These are phyloP conservation scores for Apodemia hepburni DNA, from an alignment of 2,888 invertebrate genomes.

Conservation along the genomic window DNA sequence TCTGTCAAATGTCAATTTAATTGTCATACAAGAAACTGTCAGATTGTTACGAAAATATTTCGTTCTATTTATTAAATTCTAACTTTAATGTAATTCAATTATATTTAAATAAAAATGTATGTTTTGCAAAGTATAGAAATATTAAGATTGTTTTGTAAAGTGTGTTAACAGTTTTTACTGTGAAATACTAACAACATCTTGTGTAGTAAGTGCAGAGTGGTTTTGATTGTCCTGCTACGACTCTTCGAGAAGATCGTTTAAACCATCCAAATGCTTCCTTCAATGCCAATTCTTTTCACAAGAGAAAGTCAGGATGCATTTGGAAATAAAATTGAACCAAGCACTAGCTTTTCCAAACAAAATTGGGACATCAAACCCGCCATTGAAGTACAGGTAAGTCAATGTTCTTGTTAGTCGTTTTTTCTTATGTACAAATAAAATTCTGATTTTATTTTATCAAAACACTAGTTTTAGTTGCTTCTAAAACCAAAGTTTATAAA, in stretches of 20 bases:
- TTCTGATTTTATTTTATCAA: background rate
- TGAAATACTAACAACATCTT: conserved; percentile 3
- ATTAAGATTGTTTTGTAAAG: conserved; percentile 10
- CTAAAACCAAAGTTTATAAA: background rate
- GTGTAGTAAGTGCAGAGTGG: conserved; percentile 32
- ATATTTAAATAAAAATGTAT: conserved; percentile 7
- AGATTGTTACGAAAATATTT: conserved; percentile 39
- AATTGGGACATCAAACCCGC: conserved; percentile 48
- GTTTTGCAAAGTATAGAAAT: conserved; percentile 8
- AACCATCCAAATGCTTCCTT: conserved; percentile 71
- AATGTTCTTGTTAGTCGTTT: conserved; percentile 26
- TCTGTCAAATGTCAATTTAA: conserved; percentile 32
- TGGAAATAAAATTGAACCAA: conserved; percentile 67
- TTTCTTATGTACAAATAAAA: conserved; percentile 9
- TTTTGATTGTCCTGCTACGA: conserved; percentile 45
- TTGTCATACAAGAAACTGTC: background rate
- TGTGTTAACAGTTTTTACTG: conserved; percentile 16
- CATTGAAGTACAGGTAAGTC: conserved; percentile 59
- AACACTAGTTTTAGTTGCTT: background rate
- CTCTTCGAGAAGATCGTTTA: conserved; percentile 37
- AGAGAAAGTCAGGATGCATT: conserved; percentile 75
- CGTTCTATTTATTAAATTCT: background rate
- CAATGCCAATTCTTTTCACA: conserved; percentile 72
- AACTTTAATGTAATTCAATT: conserved; percentile 2
- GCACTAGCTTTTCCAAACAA: conserved; percentile 62